phyloP scores from a whole-genome alignment of 1,140 invertebrate genomes.

The Pachypeltis micranthus region DNA sequence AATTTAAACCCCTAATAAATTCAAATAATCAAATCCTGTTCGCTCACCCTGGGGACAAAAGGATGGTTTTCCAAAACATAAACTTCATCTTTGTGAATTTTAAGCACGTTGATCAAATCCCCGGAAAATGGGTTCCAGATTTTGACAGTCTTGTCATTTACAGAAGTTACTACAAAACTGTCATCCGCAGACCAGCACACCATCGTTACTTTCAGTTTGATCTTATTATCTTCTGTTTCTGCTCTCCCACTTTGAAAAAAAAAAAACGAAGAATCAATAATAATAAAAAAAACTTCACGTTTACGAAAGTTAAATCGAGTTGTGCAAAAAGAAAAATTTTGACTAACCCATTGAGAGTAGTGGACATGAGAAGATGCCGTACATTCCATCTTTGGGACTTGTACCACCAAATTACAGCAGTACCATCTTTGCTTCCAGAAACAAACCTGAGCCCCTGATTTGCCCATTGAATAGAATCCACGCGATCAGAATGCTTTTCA shows the following conservation, averaged over 20 bases:
- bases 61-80: slow-evolving; percentile 92
- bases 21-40: neutral
- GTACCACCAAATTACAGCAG: slow-evolving; percentile 86
- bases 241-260: no score
- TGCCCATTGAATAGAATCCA: slow-evolving; percentile 94
- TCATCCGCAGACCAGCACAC: slow-evolving; percentile 89
- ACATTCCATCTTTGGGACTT: slow-evolving; percentile 80
- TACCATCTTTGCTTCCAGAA: slow-evolving; percentile 94
- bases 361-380: slow-evolving; percentile 59
- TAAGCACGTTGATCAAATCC: slow-evolving; percentile 51
- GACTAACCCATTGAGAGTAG: slow-evolving; percentile 48
- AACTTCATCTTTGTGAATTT: slow-evolving; percentile 83
- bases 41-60: slow-evolving; percentile 50
- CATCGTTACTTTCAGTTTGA: slow-evolving; percentile 83
- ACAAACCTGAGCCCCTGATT: slow-evolving; percentile 74
- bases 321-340: no score
- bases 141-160: slow-evolving; percentile 67
- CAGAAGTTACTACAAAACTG: slow-evolving; percentile 76
- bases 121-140: slow-evolving; percentile 74
- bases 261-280: no score
- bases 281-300: no score
- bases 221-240: slow-evolving; percentile 43
- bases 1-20: neutral
- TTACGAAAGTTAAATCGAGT: no score
- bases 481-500: slow-evolving; percentile 81